Evolutionary conservation across 2,888 invertebrate species (phyloP).

Genomic region (Epistrophe grossulariae): DNA sequence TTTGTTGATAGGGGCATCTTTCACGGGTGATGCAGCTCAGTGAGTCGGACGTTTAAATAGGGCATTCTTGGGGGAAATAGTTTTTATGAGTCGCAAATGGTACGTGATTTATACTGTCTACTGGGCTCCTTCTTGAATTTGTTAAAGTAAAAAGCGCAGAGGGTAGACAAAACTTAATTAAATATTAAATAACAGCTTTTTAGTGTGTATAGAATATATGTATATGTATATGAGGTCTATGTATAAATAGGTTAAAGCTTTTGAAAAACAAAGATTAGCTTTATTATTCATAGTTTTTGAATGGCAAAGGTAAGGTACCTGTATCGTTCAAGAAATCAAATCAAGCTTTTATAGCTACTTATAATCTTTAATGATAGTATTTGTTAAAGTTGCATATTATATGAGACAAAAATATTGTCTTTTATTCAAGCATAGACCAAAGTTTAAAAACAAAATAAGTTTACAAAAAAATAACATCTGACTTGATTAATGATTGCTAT

Average conservation of each 20-base stretch:
- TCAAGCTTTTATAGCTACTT: no score
- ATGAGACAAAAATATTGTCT: no score
- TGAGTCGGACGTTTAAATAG: neutral
- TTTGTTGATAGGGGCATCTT: conserved; percentile 13
- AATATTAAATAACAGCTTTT: conserved; percentile 25
- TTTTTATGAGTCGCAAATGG: neutral
- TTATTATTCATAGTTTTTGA: no score
- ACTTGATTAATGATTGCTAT: no score
- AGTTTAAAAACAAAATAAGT: no score
- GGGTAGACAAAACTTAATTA: conserved; percentile 23
- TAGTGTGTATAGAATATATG: neutral
- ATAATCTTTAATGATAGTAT: no score
- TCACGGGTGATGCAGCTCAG: neutral
- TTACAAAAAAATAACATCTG: no score
- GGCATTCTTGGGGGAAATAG: conserved; percentile 14
- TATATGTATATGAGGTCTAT: neutral
- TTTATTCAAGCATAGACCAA: no score
- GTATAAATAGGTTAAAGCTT: neutral
- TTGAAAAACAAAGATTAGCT: no score
- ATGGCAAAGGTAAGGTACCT: no score
- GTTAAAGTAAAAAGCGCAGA: conserved; percentile 17
- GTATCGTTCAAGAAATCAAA: no score
- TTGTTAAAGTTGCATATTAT: no score
- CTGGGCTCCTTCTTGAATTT: conserved; percentile 17
- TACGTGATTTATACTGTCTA: conserved; percentile 26